Evolutionary conservation across 2,113 vertebrate genomes (phyloP).

Genomic region (Malaclemys terrapin): DNA sequence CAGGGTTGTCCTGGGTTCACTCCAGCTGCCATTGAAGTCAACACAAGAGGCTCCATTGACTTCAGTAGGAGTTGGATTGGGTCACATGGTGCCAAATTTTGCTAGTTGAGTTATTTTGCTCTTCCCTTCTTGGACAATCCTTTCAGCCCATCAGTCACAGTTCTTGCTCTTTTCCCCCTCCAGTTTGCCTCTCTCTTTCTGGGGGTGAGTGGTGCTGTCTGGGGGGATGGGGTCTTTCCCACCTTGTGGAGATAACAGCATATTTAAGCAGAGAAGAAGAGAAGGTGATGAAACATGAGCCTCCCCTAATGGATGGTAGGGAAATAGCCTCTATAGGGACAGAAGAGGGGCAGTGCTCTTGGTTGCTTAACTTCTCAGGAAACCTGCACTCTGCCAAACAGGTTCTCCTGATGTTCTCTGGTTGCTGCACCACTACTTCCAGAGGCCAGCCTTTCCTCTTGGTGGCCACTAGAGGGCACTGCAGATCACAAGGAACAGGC

Average conservation of each 20-base stretch:
- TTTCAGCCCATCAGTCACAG: background rate
- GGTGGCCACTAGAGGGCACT: background rate
- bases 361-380: accelerated
- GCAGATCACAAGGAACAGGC: background rate
- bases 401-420: conserved; percentile 2
- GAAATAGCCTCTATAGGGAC: accelerated
- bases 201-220: background rate
- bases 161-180: background rate
- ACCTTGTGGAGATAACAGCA: accelerated
- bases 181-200: background rate
- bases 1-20: background rate
- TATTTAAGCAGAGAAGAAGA: background rate
- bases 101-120: accelerated
- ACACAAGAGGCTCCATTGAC: background rate
- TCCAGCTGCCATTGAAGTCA: accelerated
- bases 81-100: background rate
- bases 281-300: accelerated
- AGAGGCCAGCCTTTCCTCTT: accelerated
- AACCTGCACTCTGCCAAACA: background rate
- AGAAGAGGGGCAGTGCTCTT: accelerated
- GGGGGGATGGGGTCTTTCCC: accelerated
- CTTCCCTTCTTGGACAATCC: background rate
- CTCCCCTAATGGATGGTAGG: accelerated
- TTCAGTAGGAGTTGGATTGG: background rate
- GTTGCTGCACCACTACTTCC: background rate